These are phyloP conservation scores for Moxostoma hubbsi DNA, from an alignment of 2,797 vertebrate species.

Conservation along the genomic window DNA sequence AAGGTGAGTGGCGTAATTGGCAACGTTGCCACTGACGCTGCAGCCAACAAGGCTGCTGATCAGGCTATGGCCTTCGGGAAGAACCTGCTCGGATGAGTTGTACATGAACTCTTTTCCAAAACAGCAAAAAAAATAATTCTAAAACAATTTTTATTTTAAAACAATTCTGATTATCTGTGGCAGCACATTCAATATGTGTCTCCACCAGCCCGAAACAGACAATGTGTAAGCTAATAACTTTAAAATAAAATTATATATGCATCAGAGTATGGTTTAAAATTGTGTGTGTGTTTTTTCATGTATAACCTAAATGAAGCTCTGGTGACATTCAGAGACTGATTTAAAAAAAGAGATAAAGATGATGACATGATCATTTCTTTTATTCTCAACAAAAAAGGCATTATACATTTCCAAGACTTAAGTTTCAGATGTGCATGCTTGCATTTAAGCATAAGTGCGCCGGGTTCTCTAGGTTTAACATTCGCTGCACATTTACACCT, in stretches of 20 bases:
- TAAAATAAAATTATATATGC: not conserved
- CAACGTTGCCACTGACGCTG: slow-evolving; percentile 37
- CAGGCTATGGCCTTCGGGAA: slow-evolving; percentile 39
- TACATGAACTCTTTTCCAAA: no score
- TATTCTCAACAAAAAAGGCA: slow-evolving; percentile 72
- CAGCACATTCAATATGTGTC: not conserved
- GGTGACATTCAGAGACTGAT: not conserved
- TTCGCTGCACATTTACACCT: slow-evolving; percentile 13
- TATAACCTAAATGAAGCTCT: not conserved
- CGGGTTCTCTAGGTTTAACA: not conserved
- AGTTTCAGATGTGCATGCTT: slow-evolving; percentile 50
- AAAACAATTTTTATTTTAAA: no score
- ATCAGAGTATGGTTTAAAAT: not conserved
- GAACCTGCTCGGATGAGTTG: slow-evolving; percentile 32
- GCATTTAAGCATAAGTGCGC: not conserved
- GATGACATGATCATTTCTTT: slow-evolving; percentile 69
- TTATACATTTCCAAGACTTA: slow-evolving; percentile 65
- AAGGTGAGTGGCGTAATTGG: not conserved
- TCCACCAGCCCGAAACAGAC: not conserved
- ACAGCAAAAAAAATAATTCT: no score
- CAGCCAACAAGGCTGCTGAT: slow-evolving; percentile 32
- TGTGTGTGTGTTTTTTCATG: not conserved
- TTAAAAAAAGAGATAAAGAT: not conserved
- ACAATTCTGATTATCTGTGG: not conserved
- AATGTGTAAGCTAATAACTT: no score